A percentile compares a stretch with the other conserved stretches of the same genome.
Evolutionary conservation across 2,888 invertebrate species (phyloP).

Genomic region (Steromphala cineraria): DNA sequence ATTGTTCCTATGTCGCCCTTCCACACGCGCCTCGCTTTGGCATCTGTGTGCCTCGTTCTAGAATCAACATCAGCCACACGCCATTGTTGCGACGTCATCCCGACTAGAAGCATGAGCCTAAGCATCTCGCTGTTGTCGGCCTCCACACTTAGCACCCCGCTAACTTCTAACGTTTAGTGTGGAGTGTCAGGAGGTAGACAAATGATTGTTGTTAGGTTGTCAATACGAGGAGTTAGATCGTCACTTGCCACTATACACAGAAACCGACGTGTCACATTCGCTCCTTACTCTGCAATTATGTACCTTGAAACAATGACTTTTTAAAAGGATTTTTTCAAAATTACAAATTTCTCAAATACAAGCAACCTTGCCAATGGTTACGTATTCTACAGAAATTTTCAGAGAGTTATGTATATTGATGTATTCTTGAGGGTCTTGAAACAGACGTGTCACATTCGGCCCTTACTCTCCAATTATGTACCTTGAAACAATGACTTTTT

Average conservation of each 20-base stretch:
- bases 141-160: background rate
- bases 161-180: slow-evolving; percentile 1
- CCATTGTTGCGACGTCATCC: background rate
- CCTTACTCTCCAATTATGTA: too few species aligned
- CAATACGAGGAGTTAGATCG: background rate
- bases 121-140: background rate
- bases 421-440: too few species aligned
- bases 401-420: too few species aligned
- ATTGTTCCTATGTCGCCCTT: background rate
- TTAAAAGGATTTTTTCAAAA: too few species aligned
- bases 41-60: background rate
- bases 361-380: too few species aligned
- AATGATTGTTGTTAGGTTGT: background rate
- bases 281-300: too few species aligned
- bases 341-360: too few species aligned
- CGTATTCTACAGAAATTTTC: too few species aligned
- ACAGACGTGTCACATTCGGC: too few species aligned
- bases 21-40: background rate
- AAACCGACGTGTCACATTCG: too few species aligned
- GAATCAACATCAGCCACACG: slow-evolving; percentile 5
- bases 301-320: too few species aligned
- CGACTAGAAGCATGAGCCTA: background rate
- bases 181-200: background rate
- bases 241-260: background rate
- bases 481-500: too few species aligned